These are phyloP conservation scores for Todiramphus saurophagus DNA, from an alignment of 2,113 vertebrate genomes.

Conservation along the genomic window DNA sequence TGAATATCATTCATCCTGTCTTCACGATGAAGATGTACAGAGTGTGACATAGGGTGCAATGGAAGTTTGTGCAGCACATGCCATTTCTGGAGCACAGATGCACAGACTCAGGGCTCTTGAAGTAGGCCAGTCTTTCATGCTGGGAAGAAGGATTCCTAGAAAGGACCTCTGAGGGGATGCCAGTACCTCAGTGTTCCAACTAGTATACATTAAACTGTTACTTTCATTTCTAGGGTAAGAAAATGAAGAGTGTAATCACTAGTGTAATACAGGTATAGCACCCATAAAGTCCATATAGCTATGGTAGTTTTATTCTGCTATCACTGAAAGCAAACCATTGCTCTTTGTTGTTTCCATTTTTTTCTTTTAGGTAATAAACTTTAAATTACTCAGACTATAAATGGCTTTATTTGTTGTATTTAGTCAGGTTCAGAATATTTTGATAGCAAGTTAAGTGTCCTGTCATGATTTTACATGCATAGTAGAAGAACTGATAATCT, in stretches of 20 bases:
- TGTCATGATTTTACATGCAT: neutral
- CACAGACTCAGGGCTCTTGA: neutral
- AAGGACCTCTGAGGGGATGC: neutral
- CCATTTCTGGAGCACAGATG: fast-evolving
- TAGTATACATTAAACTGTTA: neutral
- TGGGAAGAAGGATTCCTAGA: neutral
- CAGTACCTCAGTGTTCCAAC: neutral
- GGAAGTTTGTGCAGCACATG: neutral
- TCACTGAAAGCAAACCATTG: neutral
- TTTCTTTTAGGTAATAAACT: neutral
- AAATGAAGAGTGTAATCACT: neutral
- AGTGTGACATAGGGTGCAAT: neutral
- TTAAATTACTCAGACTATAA: neutral
- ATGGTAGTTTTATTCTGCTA: neutral
- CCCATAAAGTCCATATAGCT: neutral
- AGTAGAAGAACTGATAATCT: neutral
- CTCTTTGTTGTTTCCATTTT: neutral
- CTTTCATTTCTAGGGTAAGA: neutral
- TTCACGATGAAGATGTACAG: neutral
- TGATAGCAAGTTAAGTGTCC: neutral
- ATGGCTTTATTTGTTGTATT: neutral
- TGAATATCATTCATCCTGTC: neutral
- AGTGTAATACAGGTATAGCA: neutral
- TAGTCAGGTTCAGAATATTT: neutral
- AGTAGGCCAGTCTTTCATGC: neutral